These are phyloP conservation scores for Gymnocypris eckloni DNA, from an alignment of 2,797 vertebrate species.

Conservation along the genomic window DNA sequence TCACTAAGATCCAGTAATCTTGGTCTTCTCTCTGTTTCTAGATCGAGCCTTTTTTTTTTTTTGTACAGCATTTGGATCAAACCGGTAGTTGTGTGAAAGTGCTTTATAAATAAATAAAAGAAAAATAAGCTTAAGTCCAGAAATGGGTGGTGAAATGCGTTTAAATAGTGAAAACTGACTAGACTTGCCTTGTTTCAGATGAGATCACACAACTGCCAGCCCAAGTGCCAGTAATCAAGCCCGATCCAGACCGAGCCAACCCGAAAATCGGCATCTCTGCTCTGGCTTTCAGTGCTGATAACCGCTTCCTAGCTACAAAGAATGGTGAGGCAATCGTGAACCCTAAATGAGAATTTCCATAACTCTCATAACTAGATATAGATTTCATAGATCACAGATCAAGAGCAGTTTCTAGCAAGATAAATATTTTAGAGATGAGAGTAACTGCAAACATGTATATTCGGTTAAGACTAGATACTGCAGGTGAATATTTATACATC, in stretches of 20 bases:
- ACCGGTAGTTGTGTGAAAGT: too few species aligned
- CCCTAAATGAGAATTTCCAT: not conserved
- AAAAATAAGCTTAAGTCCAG: not conserved
- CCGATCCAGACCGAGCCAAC: conserved; percentile 89
- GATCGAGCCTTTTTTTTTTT: too few species aligned
- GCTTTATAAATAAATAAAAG: too few species aligned
- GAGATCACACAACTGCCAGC: conserved; percentile 82
- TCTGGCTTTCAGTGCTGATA: conserved; percentile 91
- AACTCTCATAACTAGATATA: not conserved
- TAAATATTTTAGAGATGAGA: not conserved
- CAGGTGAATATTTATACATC: not conserved
- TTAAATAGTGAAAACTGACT: not conserved
- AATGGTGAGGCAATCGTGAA: conserved; percentile 79
- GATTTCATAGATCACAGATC: not conserved
- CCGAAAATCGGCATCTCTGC: conserved; percentile 90
- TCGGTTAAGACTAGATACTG: not conserved
- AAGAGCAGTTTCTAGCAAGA: not conserved
- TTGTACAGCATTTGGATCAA: too few species aligned
- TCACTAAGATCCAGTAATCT: too few species aligned
- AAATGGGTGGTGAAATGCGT: not conserved
- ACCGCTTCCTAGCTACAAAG: conserved; percentile 90
- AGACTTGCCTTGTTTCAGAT: conserved; percentile 76
- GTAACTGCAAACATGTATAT: not conserved
- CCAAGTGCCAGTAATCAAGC: conserved; percentile 85
- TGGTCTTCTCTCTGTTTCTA: too few species aligned